A percentile compares a stretch with the other conserved stretches of the same genome.
phyloP scores from a whole-genome alignment of 2,888 invertebrate genomes.

The Bugulina stolonifera region DNA sequence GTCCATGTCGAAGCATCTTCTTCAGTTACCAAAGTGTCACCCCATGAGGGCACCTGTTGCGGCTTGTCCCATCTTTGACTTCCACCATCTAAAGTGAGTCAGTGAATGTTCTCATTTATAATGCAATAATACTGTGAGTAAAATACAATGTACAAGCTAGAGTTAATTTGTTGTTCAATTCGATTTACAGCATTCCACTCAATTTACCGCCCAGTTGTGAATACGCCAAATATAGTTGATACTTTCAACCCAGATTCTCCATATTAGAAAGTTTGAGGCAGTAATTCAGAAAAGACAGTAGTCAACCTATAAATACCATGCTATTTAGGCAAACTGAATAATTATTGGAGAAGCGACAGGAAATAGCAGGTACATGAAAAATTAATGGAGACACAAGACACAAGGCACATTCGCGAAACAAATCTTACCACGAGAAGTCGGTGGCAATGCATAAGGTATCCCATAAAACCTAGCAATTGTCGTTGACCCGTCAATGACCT shows the following conservation, averaged over 20 bases:
- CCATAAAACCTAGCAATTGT: background rate
- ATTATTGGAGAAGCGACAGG: background rate
- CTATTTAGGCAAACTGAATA: background rate
- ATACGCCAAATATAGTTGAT: too few species aligned
- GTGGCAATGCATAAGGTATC: conserved; percentile 24
- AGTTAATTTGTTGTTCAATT: too few species aligned
- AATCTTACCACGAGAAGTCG: background rate
- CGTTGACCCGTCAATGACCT: background rate
- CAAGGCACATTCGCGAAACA: too few species aligned
- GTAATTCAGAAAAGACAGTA: background rate
- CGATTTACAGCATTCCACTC: too few species aligned
- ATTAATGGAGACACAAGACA: too few species aligned
- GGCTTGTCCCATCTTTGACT: conserved; percentile 1
- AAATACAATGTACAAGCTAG: too few species aligned
- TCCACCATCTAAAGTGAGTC: too few species aligned
- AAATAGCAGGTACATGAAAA: background rate
- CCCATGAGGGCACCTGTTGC: background rate
- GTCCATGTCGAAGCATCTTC: background rate
- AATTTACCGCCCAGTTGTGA: too few species aligned
- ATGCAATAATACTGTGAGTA: too few species aligned
- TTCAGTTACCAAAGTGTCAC: background rate
- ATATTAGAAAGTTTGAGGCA: too few species aligned
- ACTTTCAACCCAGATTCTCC: too few species aligned
- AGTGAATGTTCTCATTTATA: too few species aligned
- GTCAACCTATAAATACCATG: background rate